Percentiles rank a stretch among this genome's conserved stretches.
Evolutionary conservation across 53 echinoderm and acorn worm species (phyloP).

Genomic region (Echinometra lucunter): DNA sequence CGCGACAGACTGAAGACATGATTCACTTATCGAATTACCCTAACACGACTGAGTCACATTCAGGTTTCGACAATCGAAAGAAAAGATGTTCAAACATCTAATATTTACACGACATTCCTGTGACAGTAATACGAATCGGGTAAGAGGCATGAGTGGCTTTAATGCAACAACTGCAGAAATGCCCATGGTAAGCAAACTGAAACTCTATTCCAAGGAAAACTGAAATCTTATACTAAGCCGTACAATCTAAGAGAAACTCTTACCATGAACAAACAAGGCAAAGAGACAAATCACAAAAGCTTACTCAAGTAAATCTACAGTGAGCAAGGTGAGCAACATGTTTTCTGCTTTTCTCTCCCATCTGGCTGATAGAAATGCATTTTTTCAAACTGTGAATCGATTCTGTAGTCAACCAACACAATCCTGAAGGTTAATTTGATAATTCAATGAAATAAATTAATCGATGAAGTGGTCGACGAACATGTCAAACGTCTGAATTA

Average conservation of each 20-base stretch:
- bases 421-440: too few species aligned
- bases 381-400: too few species aligned
- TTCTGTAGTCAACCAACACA: too few species aligned
- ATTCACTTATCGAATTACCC: slow-evolving; percentile 52
- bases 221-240: neutral
- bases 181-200: neutral
- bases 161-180: neutral
- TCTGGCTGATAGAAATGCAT: neutral
- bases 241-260: slow-evolving; percentile 9
- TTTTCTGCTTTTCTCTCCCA: neutral
- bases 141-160: neutral
- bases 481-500: neutral
- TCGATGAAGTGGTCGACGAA: too few species aligned
- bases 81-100: slow-evolving; percentile 55
- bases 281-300: neutral
- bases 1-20: slow-evolving; percentile 19
- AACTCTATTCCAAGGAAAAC: slow-evolving; percentile 4
- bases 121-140: slow-evolving; percentile 26
- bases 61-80: neutral
- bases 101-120: neutral
- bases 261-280: neutral
- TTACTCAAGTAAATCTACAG: neutral
- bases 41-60: slow-evolving; percentile 5
- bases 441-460: too few species aligned
- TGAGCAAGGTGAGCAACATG: neutral